phyloP scores from a whole-genome alignment of 2,888 invertebrate species.

The Hirtodrosophila alboralis region DNA sequence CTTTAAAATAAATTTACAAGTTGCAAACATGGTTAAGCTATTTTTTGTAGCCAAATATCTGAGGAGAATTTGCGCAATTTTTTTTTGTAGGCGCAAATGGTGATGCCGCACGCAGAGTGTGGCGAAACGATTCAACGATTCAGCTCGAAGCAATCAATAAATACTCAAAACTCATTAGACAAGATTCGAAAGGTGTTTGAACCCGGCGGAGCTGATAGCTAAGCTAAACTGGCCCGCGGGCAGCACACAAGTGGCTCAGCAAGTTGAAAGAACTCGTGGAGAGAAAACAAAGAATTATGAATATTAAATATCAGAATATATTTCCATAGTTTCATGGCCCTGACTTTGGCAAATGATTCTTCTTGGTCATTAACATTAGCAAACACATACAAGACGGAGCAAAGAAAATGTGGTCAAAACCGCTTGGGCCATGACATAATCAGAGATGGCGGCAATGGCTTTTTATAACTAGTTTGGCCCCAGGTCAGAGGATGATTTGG shows the following conservation, averaged over 20 bases:
- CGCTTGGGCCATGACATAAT: conserved; percentile 62
- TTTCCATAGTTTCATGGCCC: conserved; percentile 34
- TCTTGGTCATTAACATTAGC: conserved; percentile 46
- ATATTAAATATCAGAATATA: conserved; percentile 27
- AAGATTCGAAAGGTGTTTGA: conserved; percentile 74
- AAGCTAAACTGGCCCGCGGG: conserved; percentile 42
- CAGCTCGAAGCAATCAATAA: conserved; percentile 51
- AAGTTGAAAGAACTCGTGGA: conserved; percentile 64
- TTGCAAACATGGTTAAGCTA: conserved; percentile 7
- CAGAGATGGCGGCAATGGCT: conserved; percentile 30
- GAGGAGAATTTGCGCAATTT: conserved; percentile 37
- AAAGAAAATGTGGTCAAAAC: conserved; percentile 20
- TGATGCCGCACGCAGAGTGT: conserved; percentile 42
- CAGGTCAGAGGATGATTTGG: conserved; percentile 67
- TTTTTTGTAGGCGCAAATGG: conserved; percentile 18
- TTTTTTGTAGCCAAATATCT: conserved; percentile 10
- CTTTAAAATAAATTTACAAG: conserved; percentile 7
- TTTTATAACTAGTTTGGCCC: conserved; percentile 65
- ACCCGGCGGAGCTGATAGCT: conserved; percentile 41
- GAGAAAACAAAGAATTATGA: conserved; percentile 31
- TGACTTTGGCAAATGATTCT: conserved; percentile 52
- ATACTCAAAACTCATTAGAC: conserved; percentile 68
- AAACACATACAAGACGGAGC: too few relatives aligned
- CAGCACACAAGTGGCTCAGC: conserved; percentile 42
- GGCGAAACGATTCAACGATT: conserved; percentile 30